A percentile compares a stretch with the other conserved stretches of the same genome.
phyloP scores from a whole-genome alignment of 2,888 invertebrate species.

The Conchocele bisecta region DNA sequence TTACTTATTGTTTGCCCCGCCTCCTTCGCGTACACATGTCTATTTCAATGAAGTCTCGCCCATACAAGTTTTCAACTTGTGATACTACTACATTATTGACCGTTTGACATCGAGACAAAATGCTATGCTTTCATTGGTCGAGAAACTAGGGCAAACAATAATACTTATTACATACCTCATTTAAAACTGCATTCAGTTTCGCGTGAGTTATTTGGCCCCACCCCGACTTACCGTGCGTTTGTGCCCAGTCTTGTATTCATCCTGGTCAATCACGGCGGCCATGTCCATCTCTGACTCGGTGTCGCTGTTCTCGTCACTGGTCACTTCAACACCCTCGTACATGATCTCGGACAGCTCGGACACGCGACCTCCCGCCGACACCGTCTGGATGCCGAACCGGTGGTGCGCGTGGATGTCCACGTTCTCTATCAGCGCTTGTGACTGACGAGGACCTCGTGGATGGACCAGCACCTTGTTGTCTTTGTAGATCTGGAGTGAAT shows the following conservation, averaged over 20 bases:
- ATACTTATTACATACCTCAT: too few species aligned
- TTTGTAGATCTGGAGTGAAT: constrained; percentile 77
- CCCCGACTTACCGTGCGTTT: constrained; percentile 64
- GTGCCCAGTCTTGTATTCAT: constrained; percentile 65
- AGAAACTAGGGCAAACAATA: too few species aligned
- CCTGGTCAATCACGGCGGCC: constrained; percentile 48
- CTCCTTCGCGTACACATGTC: too few species aligned
- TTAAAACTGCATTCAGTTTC: too few species aligned
- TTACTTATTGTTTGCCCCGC: too few species aligned
- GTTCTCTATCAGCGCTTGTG: constrained; percentile 74
- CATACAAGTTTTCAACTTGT: too few species aligned
- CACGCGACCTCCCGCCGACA: constrained; percentile 67
- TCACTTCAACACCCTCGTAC: constrained; percentile 64
- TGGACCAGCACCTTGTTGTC: constrained; percentile 66
- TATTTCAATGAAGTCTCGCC: too few species aligned
- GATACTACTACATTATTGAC: too few species aligned
- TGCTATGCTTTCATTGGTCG: too few species aligned
- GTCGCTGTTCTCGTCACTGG: constrained; percentile 50
- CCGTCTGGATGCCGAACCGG: constrained; percentile 75
- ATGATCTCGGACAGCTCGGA: constrained; percentile 70
- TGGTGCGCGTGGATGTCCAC: constrained; percentile 68
- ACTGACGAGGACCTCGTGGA: constrained; percentile 56
- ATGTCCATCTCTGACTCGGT: constrained; percentile 54
- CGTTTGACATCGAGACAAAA: too few species aligned
- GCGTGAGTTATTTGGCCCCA: background rate